These are phyloP conservation scores for Chloromyia formosa DNA, from an alignment of 2,888 invertebrate genomes.

Conservation along the genomic window DNA sequence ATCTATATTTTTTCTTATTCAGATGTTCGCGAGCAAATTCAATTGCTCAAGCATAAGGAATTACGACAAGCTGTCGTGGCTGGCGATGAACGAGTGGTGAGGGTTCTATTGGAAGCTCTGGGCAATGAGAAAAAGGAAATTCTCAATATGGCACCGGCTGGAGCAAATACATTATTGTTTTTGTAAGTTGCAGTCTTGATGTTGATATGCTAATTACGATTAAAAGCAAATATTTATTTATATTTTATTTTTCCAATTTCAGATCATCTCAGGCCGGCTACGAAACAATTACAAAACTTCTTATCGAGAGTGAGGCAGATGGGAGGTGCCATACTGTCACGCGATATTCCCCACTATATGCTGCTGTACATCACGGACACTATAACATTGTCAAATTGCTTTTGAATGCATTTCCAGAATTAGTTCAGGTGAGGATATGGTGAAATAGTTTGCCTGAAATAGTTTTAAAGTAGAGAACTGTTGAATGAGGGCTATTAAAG, in stretches of 20 bases:
- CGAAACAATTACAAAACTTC: conserved; percentile 76
- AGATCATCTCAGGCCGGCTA: conserved; percentile 90
- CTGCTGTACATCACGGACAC: conserved; percentile 88
- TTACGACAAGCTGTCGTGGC: conserved; percentile 79
- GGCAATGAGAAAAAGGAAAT: conserved; percentile 75
- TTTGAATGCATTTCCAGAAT: conserved; percentile 82
- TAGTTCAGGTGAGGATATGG: conserved; percentile 74
- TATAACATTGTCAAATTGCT: conserved; percentile 78
- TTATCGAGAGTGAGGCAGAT: conserved; percentile 86
- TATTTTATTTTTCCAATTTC: conserved; percentile 44
- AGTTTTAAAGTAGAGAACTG: background rate
- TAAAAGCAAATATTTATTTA: too few species aligned
- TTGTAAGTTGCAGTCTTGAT: conserved; percentile 69
- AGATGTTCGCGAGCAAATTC: conserved; percentile 73
- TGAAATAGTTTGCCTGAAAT: too few species aligned
- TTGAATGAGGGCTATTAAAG: background rate
- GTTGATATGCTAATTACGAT: background rate
- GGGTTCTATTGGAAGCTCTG: conserved; percentile 72
- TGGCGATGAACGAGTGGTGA: conserved; percentile 76
- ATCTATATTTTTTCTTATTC: conserved; percentile 48
- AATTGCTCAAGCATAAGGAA: conserved; percentile 77
- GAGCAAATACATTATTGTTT: conserved; percentile 87
- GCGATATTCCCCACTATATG: conserved; percentile 91
- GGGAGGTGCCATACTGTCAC: conserved; percentile 90
- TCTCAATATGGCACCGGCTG: conserved; percentile 87